Base-by-base conservation (phyloP, 2,888 invertebrate species). In the Cephus runcator region DNA sequence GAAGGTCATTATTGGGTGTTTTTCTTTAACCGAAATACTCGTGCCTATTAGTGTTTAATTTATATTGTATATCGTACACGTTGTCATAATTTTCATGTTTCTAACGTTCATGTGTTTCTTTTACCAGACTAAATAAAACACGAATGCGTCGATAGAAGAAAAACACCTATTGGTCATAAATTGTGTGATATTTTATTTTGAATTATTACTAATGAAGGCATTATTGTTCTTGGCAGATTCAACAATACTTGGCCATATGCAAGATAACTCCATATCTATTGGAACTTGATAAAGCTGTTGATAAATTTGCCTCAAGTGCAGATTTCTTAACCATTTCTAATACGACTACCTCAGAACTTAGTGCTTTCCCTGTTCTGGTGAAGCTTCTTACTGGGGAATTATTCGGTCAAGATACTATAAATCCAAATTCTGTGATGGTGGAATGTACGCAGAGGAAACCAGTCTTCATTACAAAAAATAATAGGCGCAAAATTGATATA, bases 351-450 rank as follows among this genome's bases (percentile, higher is more conserved):
- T 77, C 76, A 1, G 81, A 87, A 73, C 77, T 86, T 30, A 78
- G 77, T 31, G 84, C 81, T 34, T 87, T 89, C 34, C 34, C 81
- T 33, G 79, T 83, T 36, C 81, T 89, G 12, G 80, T 79, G 1
- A 84, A 87, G 69, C 80, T 89, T 36, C 79, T 89, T 12, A 89
- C 88, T 11, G 89, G 87, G n/a, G 89, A 89, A 81, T 82, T 89
- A 34, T 76, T 88, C 12, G 88, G 83, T 36, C 69, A 86, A 33
- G 82, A 88, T 73, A 73, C 81, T 11, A 80, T 86, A 4, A 79
- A 86, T 81, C 86, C 88, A 4, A 76, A 80, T 73, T 75, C 80
- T 35, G 79, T 89, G 69, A 76, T 88, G 75, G 79, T 78, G 12
- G 85, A 86, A 15, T 88, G 86, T 68, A 79, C 83, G 12, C 84